These are phyloP conservation scores for Unio delphinus DNA, from an alignment of 2,888 invertebrate species.

Conservation along the genomic window DNA sequence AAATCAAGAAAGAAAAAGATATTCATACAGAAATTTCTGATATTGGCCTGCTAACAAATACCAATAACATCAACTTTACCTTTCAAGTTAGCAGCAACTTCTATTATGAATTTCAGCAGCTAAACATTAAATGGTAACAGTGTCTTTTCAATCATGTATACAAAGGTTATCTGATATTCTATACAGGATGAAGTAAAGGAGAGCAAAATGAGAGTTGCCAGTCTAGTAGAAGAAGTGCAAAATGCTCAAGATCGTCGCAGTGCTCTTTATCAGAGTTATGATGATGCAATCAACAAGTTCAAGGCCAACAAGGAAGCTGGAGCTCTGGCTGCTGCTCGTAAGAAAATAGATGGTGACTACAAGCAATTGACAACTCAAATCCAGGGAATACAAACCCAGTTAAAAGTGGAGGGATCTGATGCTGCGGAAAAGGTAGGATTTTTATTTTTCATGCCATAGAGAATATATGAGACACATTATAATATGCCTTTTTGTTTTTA, in stretches of 20 bases:
- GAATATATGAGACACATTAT: too few relatives aligned
- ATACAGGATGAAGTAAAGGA: conserved; percentile 75
- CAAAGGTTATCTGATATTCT: background rate
- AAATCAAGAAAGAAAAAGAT: too few relatives aligned
- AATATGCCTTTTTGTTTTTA: too few relatives aligned
- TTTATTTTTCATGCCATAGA: background rate
- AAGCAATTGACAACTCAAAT: conserved; percentile 76
- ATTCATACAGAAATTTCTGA: too few relatives aligned
- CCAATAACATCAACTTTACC: too few relatives aligned
- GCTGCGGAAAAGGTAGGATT: conserved; percentile 75
- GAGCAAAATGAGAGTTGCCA: conserved; percentile 72
- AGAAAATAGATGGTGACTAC: conserved; percentile 77
- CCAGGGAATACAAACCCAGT: conserved; percentile 74
- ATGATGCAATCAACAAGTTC: conserved; percentile 77
- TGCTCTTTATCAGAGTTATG: conserved; percentile 77
- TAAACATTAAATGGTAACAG: too few relatives aligned
- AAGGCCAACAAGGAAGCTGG: conserved; percentile 77
- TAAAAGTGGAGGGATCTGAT: conserved; percentile 78
- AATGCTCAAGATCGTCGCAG: conserved; percentile 77
- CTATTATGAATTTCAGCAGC: too few relatives aligned
- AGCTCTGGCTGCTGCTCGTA: conserved; percentile 72
- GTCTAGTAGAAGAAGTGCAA: conserved; percentile 75
- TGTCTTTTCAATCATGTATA: too few relatives aligned
- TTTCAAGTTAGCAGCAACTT: too few relatives aligned
- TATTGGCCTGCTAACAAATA: too few relatives aligned